phyloP scores from a whole-genome alignment of 1,140 invertebrate species.

The Scaptomyza montana region DNA sequence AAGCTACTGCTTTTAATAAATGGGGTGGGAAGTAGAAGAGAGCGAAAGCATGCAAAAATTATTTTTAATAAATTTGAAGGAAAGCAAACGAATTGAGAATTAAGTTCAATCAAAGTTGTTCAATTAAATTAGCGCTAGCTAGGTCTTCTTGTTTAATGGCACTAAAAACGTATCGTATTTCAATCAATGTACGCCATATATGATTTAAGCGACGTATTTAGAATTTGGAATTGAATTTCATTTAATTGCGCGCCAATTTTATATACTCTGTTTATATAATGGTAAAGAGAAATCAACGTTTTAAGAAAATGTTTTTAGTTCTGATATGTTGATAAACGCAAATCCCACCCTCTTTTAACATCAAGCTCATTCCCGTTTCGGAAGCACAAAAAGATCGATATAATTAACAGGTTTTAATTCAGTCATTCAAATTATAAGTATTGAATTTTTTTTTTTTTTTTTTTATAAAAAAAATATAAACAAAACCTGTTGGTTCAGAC shows the following conservation, averaged over 20 bases:
- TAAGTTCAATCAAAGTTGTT: slow-evolving; percentile 24
- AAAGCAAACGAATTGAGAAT: slow-evolving; percentile 1
- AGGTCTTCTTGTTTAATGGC: not conserved
- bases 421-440: not conserved
- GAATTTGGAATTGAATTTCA: slow-evolving; percentile 21
- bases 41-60: no score
- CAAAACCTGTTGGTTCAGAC: not conserved
- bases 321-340: not conserved
- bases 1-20: not conserved
- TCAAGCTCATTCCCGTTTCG: not conserved
- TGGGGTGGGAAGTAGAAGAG: no score
- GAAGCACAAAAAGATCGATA: no score
- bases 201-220: slow-evolving; percentile 4
- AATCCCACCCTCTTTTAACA: not conserved
- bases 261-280: not conserved
- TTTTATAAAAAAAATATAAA: not conserved
- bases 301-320: not conserved
- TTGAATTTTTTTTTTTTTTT: no score
- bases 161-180: not conserved
- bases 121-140: not conserved
- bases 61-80: no score
- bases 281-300: not conserved
- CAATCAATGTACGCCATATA: slow-evolving; percentile 26
- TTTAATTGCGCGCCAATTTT: slow-evolving; percentile 29
- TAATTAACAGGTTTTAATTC: not conserved